Base-by-base conservation (phyloP, 2,888 invertebrate species). In the Philaethria dido region DNA sequence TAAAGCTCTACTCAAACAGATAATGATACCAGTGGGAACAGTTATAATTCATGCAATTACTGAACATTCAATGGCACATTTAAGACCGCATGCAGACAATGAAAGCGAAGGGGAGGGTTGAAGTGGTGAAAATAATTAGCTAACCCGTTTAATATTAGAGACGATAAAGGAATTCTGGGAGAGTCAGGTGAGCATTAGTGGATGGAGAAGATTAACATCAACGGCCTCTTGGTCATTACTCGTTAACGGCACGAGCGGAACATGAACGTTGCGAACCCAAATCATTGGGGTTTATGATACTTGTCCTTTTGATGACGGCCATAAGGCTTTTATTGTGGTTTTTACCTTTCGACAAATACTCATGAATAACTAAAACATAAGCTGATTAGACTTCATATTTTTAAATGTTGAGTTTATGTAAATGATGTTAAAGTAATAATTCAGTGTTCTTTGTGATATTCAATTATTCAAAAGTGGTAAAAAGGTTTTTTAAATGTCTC, bases 261-360 rank as follows among this genome's bases (percentile, higher is more conserved):
- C 79, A 81, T 76, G 80, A 80, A 79, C 78, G 72, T 70, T 72
- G 73, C 74, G 78, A 81, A 81, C 82, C 84, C 81, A 78, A 82
- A 80, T 59, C 69, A 67, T 87, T 85, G 80, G 71, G 80, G 77
- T 80, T 86, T 85, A 82, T 75, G 76, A 76, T 72, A 75, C 79
- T 78, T 80, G 75, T 78, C 75, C 77, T 76, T 79, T 82, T 83
- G 80, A 87, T 85, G 82, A 80, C 77, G 69, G 78, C 78, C 77
- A 79, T 85, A 85, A 84, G 79, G 78, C 71, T 82, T 83, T 86
- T 86, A 84, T 81, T 82, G 78, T 78, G 74, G 22, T 73, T 78
- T 80, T 80, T 76, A 79, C 79, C 78, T 62, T 74, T 68, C 62
- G 62, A 64, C 64, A 25, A 44, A 57, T 45, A 66, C 61, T 63